Conservation (phyloP, 2,797 vertebrate species). For the Rhabdophis nuchalis region DNA sequence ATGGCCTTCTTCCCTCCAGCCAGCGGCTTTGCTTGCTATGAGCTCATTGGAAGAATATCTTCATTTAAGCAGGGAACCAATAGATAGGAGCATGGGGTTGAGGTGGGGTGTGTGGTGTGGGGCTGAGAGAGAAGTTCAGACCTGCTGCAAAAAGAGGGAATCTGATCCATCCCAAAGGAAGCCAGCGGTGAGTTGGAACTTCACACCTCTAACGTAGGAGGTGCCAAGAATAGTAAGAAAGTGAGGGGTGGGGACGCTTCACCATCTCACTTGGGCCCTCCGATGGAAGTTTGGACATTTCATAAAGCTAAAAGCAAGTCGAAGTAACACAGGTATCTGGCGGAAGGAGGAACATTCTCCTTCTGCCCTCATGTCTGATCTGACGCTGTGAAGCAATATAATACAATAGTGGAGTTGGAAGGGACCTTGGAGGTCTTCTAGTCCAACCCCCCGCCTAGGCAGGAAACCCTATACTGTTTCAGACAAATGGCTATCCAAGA, state of each 20-base stretch:
- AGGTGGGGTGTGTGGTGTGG: too few relatives aligned
- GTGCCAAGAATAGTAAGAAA: neutral
- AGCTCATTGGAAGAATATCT: neutral
- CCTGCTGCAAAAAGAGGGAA: neutral
- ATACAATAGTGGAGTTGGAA: too few relatives aligned
- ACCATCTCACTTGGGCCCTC: neutral
- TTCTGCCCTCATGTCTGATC: neutral
- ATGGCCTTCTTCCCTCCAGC: neutral
- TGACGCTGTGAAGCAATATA: neutral
- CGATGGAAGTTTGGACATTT: neutral
- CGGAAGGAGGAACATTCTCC: neutral
- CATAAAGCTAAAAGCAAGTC: neutral
- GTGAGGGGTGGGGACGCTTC: neutral
- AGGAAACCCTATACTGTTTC: too few relatives aligned
- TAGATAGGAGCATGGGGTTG: neutral
- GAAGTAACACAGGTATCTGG: neutral
- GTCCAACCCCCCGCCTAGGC: too few relatives aligned
- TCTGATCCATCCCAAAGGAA: neutral
- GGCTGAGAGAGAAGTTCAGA: neutral
- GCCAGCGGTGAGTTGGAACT: neutral
- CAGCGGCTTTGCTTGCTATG: neutral
- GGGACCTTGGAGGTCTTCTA: too few relatives aligned
- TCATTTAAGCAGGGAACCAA: neutral
- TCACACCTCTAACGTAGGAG: neutral
- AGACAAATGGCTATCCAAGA: too few relatives aligned